Conservation (phyloP, 2,888 invertebrate species). For the Agonopterix alstromeriana region DNA sequence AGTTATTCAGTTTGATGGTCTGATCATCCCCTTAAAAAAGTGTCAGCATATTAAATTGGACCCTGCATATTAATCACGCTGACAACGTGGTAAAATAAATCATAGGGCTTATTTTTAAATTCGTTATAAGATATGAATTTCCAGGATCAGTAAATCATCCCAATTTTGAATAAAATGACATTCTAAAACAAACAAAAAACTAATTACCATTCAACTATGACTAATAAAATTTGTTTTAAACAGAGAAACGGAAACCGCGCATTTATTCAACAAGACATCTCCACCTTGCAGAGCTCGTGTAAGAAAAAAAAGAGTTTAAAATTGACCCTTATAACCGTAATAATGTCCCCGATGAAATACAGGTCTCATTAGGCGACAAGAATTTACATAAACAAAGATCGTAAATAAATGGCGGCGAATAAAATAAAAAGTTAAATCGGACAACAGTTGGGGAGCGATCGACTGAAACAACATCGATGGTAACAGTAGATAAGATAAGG, state of each 20-base stretch:
- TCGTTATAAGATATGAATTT: too few species aligned
- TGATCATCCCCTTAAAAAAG: too few species aligned
- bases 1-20: too few species aligned
- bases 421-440: slow-evolving; percentile 10
- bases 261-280: background rate
- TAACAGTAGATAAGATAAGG: too few species aligned
- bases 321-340: background rate
- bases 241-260: background rate
- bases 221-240: background rate
- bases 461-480: background rate
- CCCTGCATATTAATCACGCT: too few species aligned
- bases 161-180: too few species aligned
- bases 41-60: too few species aligned
- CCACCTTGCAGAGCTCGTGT: background rate
- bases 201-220: background rate
- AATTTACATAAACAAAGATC: slow-evolving; percentile 36
- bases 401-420: slow-evolving; percentile 17
- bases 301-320: background rate
- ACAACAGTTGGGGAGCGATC: slow-evolving; percentile 19
- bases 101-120: too few species aligned
- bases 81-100: too few species aligned
- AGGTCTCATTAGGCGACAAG: slow-evolving; percentile 35
- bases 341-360: slow-evolving; percentile 17
- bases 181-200: background rate
- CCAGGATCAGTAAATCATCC: too few species aligned